Base-by-base conservation (phyloP, 2,797 vertebrate genomes). In the Tachyglossus aculeatus region DNA sequence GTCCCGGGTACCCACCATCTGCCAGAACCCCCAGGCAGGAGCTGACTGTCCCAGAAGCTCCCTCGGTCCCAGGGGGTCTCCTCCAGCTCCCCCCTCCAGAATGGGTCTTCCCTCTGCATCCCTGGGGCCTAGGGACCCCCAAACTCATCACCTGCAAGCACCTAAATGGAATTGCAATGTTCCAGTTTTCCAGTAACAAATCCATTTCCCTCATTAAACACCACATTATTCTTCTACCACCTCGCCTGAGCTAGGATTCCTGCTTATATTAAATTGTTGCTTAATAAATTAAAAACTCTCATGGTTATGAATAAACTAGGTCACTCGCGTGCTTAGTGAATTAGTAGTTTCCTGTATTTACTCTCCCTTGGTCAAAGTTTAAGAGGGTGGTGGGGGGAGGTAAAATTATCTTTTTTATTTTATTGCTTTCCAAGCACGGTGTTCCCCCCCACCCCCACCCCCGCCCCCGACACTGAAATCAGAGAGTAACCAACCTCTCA, bases 241-340 rank as follows among this genome's bases (percentile, higher is more conserved):
- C 77, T 65, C 74, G 44, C 43, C 61, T 5, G 31, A 81, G 67
- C 75, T 71, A 47, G 80, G 80, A 85, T 85, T 85, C 85, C 68
- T 83, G 80, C 53, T 87, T 84, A 81, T 87, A 85, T 85, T 87
- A 87, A 87, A 87, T 85, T 85, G 80, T 60, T 85, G 71, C 71
- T 75, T 87, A 85, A 87, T 85, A 77, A 87, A 85, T 87, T 87
- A 83, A 87, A n/a, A 87, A 83, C 78, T 87, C 71, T 68, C 64
- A 74, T 85, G 85, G 78, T 81, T 85, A 81, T 85, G 73, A 85
- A 85, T 87, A 85, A 87, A 87, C 65, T 81, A 60, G 85, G 80
- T 81, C 78, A 81, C 75, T 65, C 34, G 82, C 68, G 71, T 71
- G 71, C 74, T 85, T 80, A 73, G 82, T 71, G 85, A 87, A 87